Conservation (phyloP, 2,888 invertebrate species). For the Ethmia dodecea region DNA sequence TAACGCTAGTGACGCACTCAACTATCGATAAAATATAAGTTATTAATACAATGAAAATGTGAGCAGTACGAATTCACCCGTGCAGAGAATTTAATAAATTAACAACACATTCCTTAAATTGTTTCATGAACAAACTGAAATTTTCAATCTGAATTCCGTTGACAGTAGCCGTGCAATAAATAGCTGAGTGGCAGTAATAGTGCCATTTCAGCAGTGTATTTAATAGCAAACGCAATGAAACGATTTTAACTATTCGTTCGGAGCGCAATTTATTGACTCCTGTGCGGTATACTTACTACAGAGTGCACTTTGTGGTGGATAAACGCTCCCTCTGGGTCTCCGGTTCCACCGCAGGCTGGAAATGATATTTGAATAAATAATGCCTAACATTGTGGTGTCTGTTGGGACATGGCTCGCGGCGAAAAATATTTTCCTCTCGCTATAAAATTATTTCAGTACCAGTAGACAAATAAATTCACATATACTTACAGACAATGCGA, state of each 20-base stretch:
- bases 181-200: constrained; percentile 40
- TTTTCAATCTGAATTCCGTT: too few species aligned
- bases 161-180: too few species aligned
- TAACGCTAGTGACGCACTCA: constrained; percentile 59
- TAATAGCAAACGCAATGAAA: constrained; percentile 39
- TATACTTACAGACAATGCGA: too few species aligned
- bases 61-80: too few species aligned
- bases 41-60: too few species aligned
- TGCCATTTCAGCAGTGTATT: constrained; percentile 47
- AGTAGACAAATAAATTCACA: too few species aligned
- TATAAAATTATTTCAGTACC: too few species aligned
- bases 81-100: too few species aligned
- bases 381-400: constrained; percentile 16
- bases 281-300: constrained; percentile 29
- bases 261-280: constrained; percentile 30
- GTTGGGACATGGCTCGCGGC: constrained; percentile 3
- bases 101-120: too few species aligned
- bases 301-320: constrained; percentile 32
- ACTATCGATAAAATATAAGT: too few species aligned
- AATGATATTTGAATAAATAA: constrained; percentile 28
- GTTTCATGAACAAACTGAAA: too few species aligned
- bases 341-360: constrained; percentile 11
- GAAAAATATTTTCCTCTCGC: too few species aligned
- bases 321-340: constrained; percentile 18
- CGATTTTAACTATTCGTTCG: constrained; percentile 31